Evolutionary conservation across 2,888 invertebrate species (phyloP).

Genomic region (Aleiodes leptofemur): DNA sequence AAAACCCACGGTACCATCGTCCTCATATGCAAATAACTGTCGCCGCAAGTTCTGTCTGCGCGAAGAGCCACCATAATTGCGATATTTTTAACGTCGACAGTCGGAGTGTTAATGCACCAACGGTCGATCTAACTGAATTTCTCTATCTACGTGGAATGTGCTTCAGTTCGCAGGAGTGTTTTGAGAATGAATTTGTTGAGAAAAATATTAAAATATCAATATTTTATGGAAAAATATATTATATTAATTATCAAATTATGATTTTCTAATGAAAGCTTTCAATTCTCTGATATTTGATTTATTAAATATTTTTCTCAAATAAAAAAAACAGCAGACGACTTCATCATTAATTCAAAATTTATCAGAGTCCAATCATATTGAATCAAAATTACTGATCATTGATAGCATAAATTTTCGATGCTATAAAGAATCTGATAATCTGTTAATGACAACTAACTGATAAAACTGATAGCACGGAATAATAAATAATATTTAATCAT

Average conservation of each 20-base stretch:
- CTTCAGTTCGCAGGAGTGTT: too few species aligned
- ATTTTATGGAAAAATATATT: background rate
- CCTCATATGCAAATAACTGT: constrained; percentile 72
- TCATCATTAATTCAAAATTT: too few species aligned
- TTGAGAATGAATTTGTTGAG: too few species aligned
- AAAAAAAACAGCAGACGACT: too few species aligned
- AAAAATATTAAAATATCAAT: background rate
- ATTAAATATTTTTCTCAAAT: too few species aligned
- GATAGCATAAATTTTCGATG: too few species aligned
- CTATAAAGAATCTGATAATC: constrained; percentile 33
- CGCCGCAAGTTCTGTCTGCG: constrained; percentile 62
- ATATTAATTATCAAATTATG: background rate
- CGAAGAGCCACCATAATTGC: constrained; percentile 62
- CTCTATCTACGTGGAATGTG: background rate
- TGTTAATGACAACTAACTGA: constrained; percentile 29
- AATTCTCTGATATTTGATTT: background rate
- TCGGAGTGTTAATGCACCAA: constrained; percentile 50
- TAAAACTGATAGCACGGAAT: constrained; percentile 37
- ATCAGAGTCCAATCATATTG: too few species aligned
- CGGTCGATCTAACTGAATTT: constrained; percentile 22
- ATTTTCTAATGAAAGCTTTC: background rate
- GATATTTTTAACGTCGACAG: constrained; percentile 61
- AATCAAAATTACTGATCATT: too few species aligned
- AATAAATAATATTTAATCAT: constrained; percentile 28
- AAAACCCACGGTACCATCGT: constrained; percentile 58